These are phyloP conservation scores for Drosophila varians DNA, from an alignment of 1,140 invertebrate genomes.

Conservation along the genomic window DNA sequence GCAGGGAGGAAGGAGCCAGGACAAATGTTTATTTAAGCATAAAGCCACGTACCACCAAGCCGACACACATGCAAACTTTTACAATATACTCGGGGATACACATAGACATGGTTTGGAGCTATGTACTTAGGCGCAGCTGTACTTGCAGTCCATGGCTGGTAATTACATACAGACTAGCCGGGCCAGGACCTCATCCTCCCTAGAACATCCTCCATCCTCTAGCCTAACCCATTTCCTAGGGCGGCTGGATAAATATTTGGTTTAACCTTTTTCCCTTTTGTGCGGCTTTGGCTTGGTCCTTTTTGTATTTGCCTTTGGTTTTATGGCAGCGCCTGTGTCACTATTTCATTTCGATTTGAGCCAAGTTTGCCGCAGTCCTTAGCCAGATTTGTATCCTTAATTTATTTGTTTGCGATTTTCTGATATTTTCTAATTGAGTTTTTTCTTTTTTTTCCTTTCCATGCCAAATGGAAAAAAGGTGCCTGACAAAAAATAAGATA, in stretches of 20 bases:
- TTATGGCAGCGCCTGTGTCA: constrained; percentile 69
- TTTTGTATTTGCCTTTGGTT: constrained; percentile 78
- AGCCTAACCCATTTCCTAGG: constrained; percentile 3
- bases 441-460: constrained; percentile 25
- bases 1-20: constrained; percentile 13
- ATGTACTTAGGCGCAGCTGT: constrained; percentile 77
- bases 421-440: constrained; percentile 77
- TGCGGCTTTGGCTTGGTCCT: constrained; percentile 54
- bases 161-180: constrained; percentile 74
- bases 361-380: constrained; percentile 59
- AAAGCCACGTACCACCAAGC: constrained; percentile 64
- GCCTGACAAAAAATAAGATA: constrained; percentile 5
- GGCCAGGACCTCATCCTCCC: constrained; percentile 21
- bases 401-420: constrained; percentile 79
- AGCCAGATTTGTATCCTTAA: constrained; percentile 72
- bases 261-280: constrained; percentile 73
- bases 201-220: background rate
- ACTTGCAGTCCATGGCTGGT: constrained; percentile 67
- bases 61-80: constrained; percentile 9
- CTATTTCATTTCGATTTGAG: constrained; percentile 80
- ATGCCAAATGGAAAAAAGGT: constrained; percentile 22
- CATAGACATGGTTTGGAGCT: constrained; percentile 28
- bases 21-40: constrained; percentile 82
- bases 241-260: constrained; percentile 75
- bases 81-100: background rate